Evolutionary conservation across 2,113 vertebrate genomes (phyloP).

Genomic region (Ageneiosus marmoratus): DNA sequence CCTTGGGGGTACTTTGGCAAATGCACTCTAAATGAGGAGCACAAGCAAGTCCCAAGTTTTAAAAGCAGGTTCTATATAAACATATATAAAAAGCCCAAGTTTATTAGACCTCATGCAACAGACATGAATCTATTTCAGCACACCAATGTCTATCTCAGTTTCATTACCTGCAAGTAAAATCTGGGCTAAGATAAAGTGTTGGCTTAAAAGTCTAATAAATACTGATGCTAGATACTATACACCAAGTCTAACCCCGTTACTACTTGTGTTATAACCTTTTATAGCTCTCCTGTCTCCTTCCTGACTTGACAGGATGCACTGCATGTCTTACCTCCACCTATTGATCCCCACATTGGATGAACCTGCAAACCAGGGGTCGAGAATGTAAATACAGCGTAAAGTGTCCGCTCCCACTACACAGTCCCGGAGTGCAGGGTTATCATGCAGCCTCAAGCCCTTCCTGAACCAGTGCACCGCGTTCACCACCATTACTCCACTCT

Average conservation of each 20-base stretch:
- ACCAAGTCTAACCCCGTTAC: background rate
- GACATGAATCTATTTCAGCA: background rate
- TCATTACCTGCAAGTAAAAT: background rate
- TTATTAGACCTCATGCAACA: background rate
- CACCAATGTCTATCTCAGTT: background rate
- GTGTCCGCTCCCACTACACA: constrained; percentile 79
- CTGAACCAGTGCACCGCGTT: constrained; percentile 88
- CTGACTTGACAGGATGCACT: background rate
- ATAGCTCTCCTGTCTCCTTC: background rate
- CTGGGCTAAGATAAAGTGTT: background rate
- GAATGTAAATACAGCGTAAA: constrained; percentile 85
- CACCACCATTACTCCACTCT: constrained; percentile 72
- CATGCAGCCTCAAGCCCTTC: constrained; percentile 85
- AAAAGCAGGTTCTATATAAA: background rate
- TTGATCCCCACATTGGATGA: constrained; percentile 88
- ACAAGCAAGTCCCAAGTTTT: background rate
- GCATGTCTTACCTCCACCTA: constrained; percentile 82
- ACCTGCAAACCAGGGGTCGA: constrained; percentile 88
- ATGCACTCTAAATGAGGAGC: background rate
- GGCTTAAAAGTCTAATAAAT: background rate
- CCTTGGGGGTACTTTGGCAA: background rate
- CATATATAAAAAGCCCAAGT: background rate
- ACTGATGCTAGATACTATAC: background rate
- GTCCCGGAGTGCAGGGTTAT: constrained; percentile 83
- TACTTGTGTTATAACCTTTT: too few species aligned